These are phyloP conservation scores for Watsonalla cultraria DNA, from an alignment of 2,888 invertebrate species.

Conservation along the genomic window DNA sequence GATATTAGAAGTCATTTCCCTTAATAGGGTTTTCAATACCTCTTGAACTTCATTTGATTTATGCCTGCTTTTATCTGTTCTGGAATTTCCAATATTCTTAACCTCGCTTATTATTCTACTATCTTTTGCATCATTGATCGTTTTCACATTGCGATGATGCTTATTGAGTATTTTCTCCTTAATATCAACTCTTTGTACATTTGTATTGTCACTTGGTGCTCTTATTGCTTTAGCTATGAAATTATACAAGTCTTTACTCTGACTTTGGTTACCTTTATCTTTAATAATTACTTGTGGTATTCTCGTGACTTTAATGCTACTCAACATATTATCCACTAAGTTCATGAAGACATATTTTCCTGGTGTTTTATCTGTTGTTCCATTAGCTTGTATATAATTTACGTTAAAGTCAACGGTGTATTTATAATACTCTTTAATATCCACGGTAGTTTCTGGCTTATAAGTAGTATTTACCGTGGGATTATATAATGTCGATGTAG, in stretches of 20 bases:
- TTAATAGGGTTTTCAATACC: conserved; percentile 19
- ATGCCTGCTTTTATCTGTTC: not conserved
- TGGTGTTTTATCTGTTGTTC: not conserved
- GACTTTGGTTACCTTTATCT: not conserved
- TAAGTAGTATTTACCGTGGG: not conserved
- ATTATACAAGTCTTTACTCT: not conserved
- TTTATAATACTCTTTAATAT: not conserved
- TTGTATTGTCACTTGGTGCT: not conserved
- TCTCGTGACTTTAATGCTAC: not conserved
- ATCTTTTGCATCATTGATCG: conserved; percentile 13
- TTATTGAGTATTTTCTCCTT: not conserved
- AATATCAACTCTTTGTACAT: not conserved
- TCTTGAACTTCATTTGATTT: conserved; percentile 19
- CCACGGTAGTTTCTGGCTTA: not conserved
- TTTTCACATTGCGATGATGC: conserved; percentile 15
- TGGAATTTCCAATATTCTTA: not conserved
- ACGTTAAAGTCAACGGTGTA: not conserved
- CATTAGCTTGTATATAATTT: not conserved
- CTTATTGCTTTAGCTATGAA: not conserved
- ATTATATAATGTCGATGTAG: not conserved
- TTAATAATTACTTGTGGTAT: not conserved
- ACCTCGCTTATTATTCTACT: conserved; percentile 10
- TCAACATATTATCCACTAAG: conserved; percentile 2
- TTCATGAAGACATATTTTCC: not conserved
- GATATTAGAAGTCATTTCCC: conserved; percentile 17